phyloP scores from a whole-genome alignment of 2,797 vertebrate species.

The Danio aesculapii region DNA sequence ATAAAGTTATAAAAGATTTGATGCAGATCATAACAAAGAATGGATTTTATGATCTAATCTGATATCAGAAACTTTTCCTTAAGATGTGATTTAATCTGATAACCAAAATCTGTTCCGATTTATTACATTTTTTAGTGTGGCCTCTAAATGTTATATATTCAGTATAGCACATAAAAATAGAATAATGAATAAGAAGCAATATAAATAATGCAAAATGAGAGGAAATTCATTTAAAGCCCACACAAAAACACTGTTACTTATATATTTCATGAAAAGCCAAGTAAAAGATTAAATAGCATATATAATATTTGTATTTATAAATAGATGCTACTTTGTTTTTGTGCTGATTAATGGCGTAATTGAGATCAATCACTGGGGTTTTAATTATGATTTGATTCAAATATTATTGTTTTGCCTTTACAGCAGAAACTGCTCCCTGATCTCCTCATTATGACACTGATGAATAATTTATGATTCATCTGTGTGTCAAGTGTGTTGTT shows the following conservation, averaged over 20 bases:
- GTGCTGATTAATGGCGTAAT: neutral
- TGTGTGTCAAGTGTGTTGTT: slow-evolving; percentile 46
- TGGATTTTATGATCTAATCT: too few relatives aligned
- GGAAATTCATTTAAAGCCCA: neutral
- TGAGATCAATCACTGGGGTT: neutral
- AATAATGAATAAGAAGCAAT: neutral
- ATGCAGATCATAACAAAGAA: too few relatives aligned
- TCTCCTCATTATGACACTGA: slow-evolving; percentile 47
- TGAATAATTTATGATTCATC: slow-evolving; percentile 48
- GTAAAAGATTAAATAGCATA: neutral
- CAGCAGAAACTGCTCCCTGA: slow-evolving; percentile 24
- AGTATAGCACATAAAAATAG: neutral
- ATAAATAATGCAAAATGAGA: neutral
- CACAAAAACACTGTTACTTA: neutral
- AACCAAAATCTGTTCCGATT: too few relatives aligned
- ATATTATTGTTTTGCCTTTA: neutral
- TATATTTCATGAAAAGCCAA: neutral
- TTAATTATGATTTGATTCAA: neutral
- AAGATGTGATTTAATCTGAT: too few relatives aligned
- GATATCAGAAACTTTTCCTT: too few relatives aligned
- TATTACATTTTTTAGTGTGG: too few relatives aligned
- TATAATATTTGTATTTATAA: neutral
- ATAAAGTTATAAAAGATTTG: too few relatives aligned
- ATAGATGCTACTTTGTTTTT: neutral
- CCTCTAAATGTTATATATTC: neutral